These are phyloP conservation scores for Rotaria macrura DNA, from an alignment of 2,888 invertebrate species.

Conservation along the genomic window DNA sequence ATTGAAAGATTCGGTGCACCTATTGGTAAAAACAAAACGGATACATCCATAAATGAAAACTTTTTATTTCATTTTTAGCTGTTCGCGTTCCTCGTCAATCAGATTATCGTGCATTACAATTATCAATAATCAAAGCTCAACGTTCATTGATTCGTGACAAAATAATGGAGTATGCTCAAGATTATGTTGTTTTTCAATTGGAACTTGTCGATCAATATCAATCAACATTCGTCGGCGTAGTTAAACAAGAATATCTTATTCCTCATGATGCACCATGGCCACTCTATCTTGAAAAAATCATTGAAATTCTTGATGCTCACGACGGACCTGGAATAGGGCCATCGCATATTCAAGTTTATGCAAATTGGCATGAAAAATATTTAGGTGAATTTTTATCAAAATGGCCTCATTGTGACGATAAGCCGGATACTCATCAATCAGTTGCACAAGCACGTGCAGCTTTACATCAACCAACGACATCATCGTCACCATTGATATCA, in stretches of 20 bases:
- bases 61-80: not conserved
- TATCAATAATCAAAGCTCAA: constrained; percentile 7
- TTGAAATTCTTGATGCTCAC: not conserved
- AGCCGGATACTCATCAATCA: not conserved
- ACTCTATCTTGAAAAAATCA: not conserved
- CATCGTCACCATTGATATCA: constrained; percentile 9
- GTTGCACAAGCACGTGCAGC: not conserved
- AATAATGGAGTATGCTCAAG: not conserved
- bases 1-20: not conserved
- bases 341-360: constrained; percentile 2
- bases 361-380: not conserved
- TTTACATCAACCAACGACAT: not conserved
- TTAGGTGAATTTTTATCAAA: not conserved
- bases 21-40: not conserved
- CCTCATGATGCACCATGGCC: not conserved
- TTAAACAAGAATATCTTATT: not conserved
- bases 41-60: not conserved
- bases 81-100: constrained; percentile 3
- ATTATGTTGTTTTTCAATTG: not conserved
- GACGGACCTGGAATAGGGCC: not conserved
- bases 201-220: constrained; percentile 6
- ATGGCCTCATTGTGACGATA: not conserved
- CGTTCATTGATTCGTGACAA: constrained; percentile 2
- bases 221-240: not conserved
- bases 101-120: not conserved